Conservation (phyloP, 2,797 vertebrate species). For the Halcyon leucocephala region DNA sequence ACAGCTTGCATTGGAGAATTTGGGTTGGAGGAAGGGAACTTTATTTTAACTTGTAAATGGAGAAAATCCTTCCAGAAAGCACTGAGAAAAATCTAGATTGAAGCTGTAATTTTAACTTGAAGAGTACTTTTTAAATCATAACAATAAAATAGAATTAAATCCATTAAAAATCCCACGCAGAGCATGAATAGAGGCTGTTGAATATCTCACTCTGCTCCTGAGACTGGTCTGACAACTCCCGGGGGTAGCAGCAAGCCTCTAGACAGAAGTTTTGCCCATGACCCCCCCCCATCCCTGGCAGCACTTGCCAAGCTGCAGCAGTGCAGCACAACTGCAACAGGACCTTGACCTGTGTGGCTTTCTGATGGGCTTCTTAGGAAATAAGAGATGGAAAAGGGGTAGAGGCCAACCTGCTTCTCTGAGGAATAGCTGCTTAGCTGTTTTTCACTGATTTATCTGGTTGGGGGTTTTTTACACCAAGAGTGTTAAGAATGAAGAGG, state of each 20-base stretch:
- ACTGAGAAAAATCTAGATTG: slow-evolving; percentile 30
- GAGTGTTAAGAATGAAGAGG: not conserved
- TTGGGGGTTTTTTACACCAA: fast-evolving
- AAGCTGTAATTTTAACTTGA: slow-evolving; percentile 62
- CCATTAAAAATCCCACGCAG: slow-evolving; percentile 68
- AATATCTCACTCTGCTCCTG: not conserved
- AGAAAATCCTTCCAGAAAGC: slow-evolving; percentile 55
- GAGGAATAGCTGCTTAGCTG: not conserved
- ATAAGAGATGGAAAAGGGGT: not conserved
- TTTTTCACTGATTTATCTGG: not conserved
- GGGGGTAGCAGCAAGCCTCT: not conserved
- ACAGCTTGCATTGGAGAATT: not conserved
- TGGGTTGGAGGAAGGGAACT: not conserved
- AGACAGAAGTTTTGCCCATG: not conserved
- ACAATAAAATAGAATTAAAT: slow-evolving; percentile 71
- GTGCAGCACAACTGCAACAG: not conserved
- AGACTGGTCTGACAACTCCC: slow-evolving; percentile 14
- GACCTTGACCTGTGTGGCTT: fast-evolving
- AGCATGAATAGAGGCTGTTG: slow-evolving; percentile 6
- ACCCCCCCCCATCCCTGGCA: not conserved
- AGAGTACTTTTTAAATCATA: slow-evolving; percentile 58
- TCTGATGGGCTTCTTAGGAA: not conserved
- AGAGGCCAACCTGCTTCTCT: not conserved
- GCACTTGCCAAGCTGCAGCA: not conserved
- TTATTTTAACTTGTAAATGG: slow-evolving; percentile 41